Conservation (phyloP, 1,140 invertebrate species). For the Microplitis demolitor region DNA sequence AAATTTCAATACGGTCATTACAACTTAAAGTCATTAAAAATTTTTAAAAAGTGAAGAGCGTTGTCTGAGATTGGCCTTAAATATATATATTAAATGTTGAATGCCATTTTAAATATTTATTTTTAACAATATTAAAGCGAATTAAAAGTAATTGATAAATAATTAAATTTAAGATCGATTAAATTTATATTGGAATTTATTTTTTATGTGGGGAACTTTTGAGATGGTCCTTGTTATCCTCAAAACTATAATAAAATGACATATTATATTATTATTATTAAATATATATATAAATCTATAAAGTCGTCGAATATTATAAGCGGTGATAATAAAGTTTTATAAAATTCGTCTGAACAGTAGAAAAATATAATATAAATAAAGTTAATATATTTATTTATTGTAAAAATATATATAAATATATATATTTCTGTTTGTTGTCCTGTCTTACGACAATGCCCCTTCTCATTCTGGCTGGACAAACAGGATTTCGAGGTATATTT, state of each 20-base stretch:
- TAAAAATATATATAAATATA: conserved; percentile 8
- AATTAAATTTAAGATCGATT: background rate
- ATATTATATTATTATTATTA: no score
- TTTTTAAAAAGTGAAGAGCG: no score
- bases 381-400: conserved; percentile 5
- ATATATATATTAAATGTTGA: no score
- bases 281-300: no score
- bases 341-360: background rate
- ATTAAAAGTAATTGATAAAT: background rate
- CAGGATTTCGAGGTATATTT: conserved; percentile 63
- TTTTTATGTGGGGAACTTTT: conserved; percentile 78
- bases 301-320: background rate
- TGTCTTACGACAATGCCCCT: conserved; percentile 57
- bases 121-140: background rate
- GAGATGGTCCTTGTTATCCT: conserved; percentile 87
- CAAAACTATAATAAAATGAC: no score
- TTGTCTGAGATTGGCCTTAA: no score
- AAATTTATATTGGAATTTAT: background rate
- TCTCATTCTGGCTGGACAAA: conserved; percentile 53
- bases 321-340: background rate
- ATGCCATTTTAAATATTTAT: no score
- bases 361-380: background rate
- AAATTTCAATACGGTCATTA: no score
- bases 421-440: conserved; percentile 57
- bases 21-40: no score